Evolutionary conservation across 2,888 invertebrate species (phyloP), one percentile per base, ranked within the genome.

Genomic region (Cynaeus angustus): DNA sequence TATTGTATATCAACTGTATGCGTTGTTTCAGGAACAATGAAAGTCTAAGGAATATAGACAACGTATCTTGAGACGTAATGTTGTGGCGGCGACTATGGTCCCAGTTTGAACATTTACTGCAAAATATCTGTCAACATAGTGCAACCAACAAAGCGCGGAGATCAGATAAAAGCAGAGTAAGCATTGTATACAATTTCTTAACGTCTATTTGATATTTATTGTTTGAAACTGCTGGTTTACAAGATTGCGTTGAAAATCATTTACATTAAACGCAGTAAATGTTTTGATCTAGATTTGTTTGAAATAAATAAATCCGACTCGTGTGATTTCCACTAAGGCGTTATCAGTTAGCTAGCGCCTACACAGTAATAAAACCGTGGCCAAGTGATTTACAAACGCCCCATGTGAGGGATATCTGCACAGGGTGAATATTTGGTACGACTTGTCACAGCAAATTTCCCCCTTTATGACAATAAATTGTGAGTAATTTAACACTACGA

Each of bases 281-380:
- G n/a, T n/a, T n/a, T 21, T 21, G 21, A 21, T 21, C 21, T 21
- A 21, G 21, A 21, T 21, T 21, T 3, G 21, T 21, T 21, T 21
- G 21, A 21, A 21, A 21, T 21, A n/a, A n/a, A n/a, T n/a, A n/a
- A n/a, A n/a, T n/a, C n/a, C n/a, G n/a, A 21, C 21, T 21, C 21
- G 21, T 21, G 43, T 64, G 45, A 68, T 45, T 64, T 68, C 64
- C 68, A 55, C 50, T 43, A 68, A 64, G 55, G 48, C 53, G 52
- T 68, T 68, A 69, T 69, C 69, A 65, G 59, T 41, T 69, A 46
- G 30, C 58, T 65, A 69, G 58, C 53, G 65, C 58, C 53, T 65
- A 50, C 69, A 26, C 26, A 37, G 56, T 41, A 62, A 69, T 69
- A 69, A 69, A 69, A 69, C 43, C 48, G 58, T 30, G 56, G 37